A percentile compares a stretch with the other conserved stretches of the same genome.
These are phyloP conservation scores for Anoncus sp. DNA, from an alignment of 2,888 invertebrate species.

Conservation along the genomic window DNA sequence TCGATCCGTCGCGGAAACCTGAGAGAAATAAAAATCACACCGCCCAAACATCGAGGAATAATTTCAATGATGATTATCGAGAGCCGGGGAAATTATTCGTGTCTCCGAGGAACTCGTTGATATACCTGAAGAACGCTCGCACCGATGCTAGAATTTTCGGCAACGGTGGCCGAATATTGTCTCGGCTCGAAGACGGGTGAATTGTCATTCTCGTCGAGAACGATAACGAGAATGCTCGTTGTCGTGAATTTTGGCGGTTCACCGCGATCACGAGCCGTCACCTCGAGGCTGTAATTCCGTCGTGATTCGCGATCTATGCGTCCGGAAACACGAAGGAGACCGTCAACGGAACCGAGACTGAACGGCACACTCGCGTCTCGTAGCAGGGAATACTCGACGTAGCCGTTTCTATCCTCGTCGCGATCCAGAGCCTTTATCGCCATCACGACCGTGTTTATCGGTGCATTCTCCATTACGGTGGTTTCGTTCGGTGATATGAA, in stretches of 20 bases:
- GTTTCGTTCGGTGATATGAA: slow-evolving; percentile 93
- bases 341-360: slow-evolving; percentile 94
- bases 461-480: slow-evolving; percentile 92
- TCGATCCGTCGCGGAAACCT: slow-evolving; percentile 94
- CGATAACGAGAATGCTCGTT: slow-evolving; percentile 88
- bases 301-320: slow-evolving; percentile 93
- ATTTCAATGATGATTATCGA: too few species aligned
- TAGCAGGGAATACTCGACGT: slow-evolving; percentile 94
- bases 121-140: slow-evolving; percentile 93
- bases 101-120: not conserved
- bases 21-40: too few species aligned
- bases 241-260: slow-evolving; percentile 91
- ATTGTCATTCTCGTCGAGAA: slow-evolving; percentile 96
- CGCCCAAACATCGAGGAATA: too few species aligned
- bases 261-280: slow-evolving; percentile 95
- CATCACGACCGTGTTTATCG: slow-evolving; percentile 94
- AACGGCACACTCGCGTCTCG: slow-evolving; percentile 87
- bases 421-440: slow-evolving; percentile 95
- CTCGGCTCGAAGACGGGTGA: slow-evolving; percentile 95
- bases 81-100: too few species aligned
- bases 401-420: slow-evolving; percentile 96
- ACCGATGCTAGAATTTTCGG: slow-evolving; percentile 97
- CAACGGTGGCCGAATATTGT: slow-evolving; percentile 95
- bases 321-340: slow-evolving; percentile 93
- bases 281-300: slow-evolving; percentile 89